A percentile compares a stretch with the other conserved stretches of the same genome.
Conservation (phyloP, 2,797 vertebrate species). For the Syndactyla subalaris region DNA sequence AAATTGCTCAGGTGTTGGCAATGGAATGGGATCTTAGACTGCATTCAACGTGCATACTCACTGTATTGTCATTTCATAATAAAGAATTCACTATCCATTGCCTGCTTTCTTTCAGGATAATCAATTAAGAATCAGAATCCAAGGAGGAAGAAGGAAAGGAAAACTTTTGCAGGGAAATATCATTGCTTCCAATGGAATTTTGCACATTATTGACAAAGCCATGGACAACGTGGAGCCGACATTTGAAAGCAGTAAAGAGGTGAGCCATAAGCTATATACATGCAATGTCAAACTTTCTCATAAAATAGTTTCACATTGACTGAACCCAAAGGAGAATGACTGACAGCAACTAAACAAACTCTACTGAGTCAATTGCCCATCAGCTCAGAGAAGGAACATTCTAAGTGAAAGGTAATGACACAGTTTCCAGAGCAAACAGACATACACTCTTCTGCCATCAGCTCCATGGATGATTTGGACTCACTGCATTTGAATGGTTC, state of each 20-base stretch:
- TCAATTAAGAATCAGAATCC: slow-evolving; percentile 82
- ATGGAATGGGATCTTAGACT: background rate
- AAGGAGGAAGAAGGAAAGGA: slow-evolving; percentile 82
- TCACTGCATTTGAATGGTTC: background rate
- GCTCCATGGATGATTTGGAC: background rate
- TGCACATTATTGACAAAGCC: slow-evolving; percentile 88
- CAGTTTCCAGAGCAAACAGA: background rate
- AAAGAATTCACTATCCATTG: background rate
- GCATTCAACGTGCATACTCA: background rate
- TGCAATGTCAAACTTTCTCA: background rate
- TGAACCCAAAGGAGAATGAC: background rate
- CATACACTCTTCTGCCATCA: background rate
- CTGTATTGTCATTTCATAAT: background rate
- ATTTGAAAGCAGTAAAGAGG: slow-evolving; percentile 82
- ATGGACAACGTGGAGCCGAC: slow-evolving; percentile 83
- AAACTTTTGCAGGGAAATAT: slow-evolving; percentile 83
- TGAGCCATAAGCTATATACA: slow-evolving; percentile 15
- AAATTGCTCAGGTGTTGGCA: background rate
- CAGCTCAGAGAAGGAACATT: background rate
- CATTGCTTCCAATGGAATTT: slow-evolving; percentile 88
- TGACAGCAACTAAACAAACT: background rate
- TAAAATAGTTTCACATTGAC: background rate
- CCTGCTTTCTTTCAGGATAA: slow-evolving; percentile 74
- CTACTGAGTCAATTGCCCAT: background rate
- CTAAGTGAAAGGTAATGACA: background rate